Conservation (phyloP, 2,113 vertebrate species). For the Syngnathoides biaculeatus region DNA sequence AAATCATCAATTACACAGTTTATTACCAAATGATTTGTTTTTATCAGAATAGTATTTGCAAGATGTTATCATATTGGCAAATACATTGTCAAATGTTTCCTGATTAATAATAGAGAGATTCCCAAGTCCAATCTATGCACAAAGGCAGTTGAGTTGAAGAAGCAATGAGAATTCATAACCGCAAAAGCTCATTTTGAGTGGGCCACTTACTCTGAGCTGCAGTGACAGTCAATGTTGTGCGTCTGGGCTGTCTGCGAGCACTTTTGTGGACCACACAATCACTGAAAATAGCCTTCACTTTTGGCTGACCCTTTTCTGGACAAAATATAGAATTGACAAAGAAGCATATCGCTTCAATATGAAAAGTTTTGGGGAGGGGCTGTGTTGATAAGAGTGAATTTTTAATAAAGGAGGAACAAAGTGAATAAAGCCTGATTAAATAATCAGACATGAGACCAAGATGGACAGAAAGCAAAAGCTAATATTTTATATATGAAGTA, state of each 20-base stretch:
- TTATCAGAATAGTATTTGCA: background rate
- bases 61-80: background rate
- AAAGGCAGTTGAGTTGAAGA: conserved; percentile 7
- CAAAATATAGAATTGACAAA: background rate
- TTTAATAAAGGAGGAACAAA: background rate
- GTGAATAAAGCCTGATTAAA: background rate
- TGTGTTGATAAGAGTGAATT: conserved; percentile 3
- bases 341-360: background rate
- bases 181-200: conserved; percentile 27
- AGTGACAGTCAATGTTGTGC: conserved; percentile 14
- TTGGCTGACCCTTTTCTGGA: conserved; percentile 15
- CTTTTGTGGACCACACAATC: conserved; percentile 9
- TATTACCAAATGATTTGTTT: background rate
- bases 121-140: conserved; percentile 7
- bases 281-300: conserved; percentile 17
- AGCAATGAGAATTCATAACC: conserved; percentile 18
- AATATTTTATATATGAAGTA: background rate
- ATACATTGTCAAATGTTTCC: background rate
- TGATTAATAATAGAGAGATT: background rate
- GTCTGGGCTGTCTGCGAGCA: background rate
- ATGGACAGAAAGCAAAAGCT: background rate
- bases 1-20: background rate
- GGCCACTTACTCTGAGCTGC: conserved; percentile 13
- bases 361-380: background rate
- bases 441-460: background rate